Conservation (phyloP, 2,113 vertebrate genomes). For the Porphyrio hochstetteri region DNA sequence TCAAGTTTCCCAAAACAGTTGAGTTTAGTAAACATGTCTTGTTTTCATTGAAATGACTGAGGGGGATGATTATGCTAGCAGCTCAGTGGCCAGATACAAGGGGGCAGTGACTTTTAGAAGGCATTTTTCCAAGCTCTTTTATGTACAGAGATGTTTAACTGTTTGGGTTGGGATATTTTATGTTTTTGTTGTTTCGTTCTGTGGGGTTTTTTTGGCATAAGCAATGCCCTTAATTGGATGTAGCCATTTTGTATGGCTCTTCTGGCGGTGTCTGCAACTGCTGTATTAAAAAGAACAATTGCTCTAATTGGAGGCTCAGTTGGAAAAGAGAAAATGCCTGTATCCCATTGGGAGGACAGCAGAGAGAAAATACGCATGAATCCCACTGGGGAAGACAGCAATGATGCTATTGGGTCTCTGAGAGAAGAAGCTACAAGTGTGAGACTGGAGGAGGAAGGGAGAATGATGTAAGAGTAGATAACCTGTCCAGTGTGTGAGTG, state of each 20-base stretch:
- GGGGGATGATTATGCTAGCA: not conserved
- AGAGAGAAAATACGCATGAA: not conserved
- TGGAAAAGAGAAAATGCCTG: not conserved
- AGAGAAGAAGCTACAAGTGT: not conserved
- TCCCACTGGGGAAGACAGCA: not conserved
- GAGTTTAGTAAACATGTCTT: not conserved
- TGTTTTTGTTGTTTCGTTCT: too few species aligned
- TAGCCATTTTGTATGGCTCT: not conserved
- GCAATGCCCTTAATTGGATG: not conserved
- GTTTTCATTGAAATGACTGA: not conserved
- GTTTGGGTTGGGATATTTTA: not conserved
- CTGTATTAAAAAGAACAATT: not conserved
- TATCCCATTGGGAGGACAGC: not conserved
- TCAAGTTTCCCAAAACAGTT: not conserved
- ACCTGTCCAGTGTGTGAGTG: not conserved
- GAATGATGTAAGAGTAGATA: not conserved
- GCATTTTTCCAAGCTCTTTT: not conserved
- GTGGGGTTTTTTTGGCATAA: not conserved
- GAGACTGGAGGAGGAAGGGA: not conserved
- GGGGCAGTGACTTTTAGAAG: not conserved
- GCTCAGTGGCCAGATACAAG: not conserved
- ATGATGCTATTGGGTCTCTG: not conserved
- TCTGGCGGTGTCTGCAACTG: not conserved
- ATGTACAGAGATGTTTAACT: not conserved
- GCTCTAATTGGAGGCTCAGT: not conserved